These are phyloP conservation scores for Sycophaga agraensis DNA, from an alignment of 1,140 invertebrate species.

Conservation along the genomic window DNA sequence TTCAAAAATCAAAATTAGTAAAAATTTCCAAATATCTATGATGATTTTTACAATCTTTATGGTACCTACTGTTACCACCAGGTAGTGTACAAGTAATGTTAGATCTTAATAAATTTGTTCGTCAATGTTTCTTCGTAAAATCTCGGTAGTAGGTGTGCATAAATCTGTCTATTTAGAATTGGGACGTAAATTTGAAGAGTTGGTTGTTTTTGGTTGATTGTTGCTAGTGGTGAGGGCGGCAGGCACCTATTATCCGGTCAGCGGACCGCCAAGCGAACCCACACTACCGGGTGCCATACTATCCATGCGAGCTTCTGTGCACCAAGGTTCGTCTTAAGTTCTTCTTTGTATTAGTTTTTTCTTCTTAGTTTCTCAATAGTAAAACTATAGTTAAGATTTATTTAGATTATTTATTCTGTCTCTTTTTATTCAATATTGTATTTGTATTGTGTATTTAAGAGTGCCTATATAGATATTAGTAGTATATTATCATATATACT, in stretches of 20 bases:
- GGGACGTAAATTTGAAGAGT: constrained; percentile 60
- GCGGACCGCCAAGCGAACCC: constrained; percentile 67
- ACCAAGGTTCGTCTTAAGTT: constrained; percentile 58
- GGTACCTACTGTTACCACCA: too few species aligned
- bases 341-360: constrained; percentile 13
- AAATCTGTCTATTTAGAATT: constrained; percentile 32
- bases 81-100: too few species aligned
- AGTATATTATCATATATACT: constrained; percentile 6
- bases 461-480: neutral
- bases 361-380: neutral
- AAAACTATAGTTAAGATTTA: neutral
- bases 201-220: constrained; percentile 63
- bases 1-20: too few species aligned
- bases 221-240: constrained; percentile 88
- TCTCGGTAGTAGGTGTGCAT: constrained; percentile 6
- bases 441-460: constrained; percentile 3
- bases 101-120: too few species aligned
- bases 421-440: neutral
- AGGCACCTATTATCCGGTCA: constrained; percentile 90
- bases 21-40: too few species aligned
- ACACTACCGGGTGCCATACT: constrained; percentile 59
- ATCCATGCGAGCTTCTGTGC: constrained; percentile 61
- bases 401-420: neutral
- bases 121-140: too few species aligned
- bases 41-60: too few species aligned